Conservation (phyloP, 2,797 vertebrate species). For the Acridotheres tristis region DNA sequence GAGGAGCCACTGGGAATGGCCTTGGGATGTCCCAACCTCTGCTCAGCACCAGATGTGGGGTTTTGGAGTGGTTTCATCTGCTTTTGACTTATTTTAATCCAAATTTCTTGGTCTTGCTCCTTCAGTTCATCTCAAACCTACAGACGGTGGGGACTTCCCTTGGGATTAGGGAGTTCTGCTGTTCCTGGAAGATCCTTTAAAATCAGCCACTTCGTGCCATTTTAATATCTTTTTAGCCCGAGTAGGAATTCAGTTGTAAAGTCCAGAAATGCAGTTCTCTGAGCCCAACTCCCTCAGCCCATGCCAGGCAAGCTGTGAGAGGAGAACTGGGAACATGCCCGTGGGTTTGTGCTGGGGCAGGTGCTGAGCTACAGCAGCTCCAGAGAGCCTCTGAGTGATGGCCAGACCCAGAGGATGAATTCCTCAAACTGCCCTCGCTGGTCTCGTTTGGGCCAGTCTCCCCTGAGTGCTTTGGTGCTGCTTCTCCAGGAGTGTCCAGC, state of each 20-base stretch:
- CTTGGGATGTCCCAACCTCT: background rate
- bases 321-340: rapidly evolving
- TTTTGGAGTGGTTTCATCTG: background rate
- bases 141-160: background rate
- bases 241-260: background rate
- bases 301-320: background rate
- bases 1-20: background rate
- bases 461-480: background rate
- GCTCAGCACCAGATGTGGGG: background rate
- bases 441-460: background rate
- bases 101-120: background rate
- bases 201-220: background rate
- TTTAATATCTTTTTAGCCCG: background rate
- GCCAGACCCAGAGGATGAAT: background rate
- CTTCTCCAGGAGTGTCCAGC: rapidly evolving
- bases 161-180: background rate
- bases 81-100: background rate
- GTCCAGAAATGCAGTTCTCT: background rate
- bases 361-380: background rate
- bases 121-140: background rate
- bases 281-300: background rate
- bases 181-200: background rate
- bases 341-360: background rate
- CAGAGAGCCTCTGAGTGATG: background rate
- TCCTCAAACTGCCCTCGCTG: background rate